Evolutionary conservation across 1,140 invertebrate species (phyloP).

Genomic region (Agrilus planipennis): DNA sequence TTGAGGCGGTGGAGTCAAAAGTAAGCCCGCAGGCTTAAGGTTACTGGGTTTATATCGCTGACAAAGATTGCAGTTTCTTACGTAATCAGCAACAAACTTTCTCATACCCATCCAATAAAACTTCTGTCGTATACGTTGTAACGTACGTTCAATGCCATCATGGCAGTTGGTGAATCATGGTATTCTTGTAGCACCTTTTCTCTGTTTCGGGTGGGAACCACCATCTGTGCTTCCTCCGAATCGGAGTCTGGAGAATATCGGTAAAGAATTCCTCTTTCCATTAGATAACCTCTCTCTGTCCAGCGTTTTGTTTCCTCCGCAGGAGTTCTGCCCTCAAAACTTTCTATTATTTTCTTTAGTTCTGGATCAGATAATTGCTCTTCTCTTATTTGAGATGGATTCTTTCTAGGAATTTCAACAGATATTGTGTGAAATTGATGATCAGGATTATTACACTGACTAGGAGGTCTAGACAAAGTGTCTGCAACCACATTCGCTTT

Average conservation of each 20-base stretch:
- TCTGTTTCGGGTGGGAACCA: constrained; percentile 9
- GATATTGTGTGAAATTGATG: too few species aligned
- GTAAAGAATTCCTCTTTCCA: constrained; percentile 19
- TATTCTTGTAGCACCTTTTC: constrained; percentile 14
- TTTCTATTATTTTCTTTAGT: constrained; percentile 10
- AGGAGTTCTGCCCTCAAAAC: constrained; percentile 1
- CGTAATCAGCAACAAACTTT: neutral
- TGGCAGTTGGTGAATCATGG: constrained; percentile 20
- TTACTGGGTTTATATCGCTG: constrained; percentile 16
- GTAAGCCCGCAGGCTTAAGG: constrained; percentile 14
- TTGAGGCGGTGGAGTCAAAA: constrained; percentile 11
- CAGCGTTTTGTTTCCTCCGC: neutral
- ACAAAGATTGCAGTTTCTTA: constrained; percentile 12
- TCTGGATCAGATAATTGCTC: constrained; percentile 14
- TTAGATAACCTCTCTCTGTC: constrained; percentile 15
- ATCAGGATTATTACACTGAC: neutral
- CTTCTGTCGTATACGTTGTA: neutral
- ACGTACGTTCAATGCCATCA: too few species aligned
- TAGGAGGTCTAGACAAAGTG: constrained; percentile 16
- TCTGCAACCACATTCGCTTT: constrained; percentile 26
- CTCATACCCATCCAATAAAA: constrained; percentile 16
- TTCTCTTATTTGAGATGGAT: neutral
- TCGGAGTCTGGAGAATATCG: constrained; percentile 12
- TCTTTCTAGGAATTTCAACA: neutral
- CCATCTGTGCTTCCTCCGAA: constrained; percentile 15